Percentiles rank a stretch among this genome's conserved stretches.
Conservation (phyloP, 2,113 vertebrate species). For the Sigmodon hispidus region DNA sequence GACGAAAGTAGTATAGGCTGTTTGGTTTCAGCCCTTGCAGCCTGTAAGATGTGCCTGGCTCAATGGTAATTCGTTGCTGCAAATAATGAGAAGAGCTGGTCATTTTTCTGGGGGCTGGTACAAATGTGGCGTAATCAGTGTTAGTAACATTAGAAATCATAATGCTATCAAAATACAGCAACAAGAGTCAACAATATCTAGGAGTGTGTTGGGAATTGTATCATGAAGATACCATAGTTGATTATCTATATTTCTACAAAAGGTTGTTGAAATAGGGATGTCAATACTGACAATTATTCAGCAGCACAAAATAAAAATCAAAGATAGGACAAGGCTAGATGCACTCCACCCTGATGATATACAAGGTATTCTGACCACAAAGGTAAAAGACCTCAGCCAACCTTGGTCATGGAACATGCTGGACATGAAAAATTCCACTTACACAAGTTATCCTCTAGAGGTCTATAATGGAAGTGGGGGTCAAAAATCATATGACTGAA, state of each 20-base stretch:
- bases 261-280: background rate
- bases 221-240: background rate
- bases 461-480: background rate
- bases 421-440: background rate
- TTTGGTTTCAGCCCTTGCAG: conserved; percentile 97
- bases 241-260: conserved; percentile 16
- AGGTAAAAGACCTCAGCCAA: background rate
- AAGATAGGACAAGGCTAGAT: background rate
- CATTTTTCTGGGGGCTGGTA: conserved; percentile 38
- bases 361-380: background rate
- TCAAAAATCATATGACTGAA: background rate
- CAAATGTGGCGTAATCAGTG: background rate
- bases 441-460: background rate
- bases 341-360: background rate
- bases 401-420: background rate
- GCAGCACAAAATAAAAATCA: background rate
- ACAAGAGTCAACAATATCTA: background rate
- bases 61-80: conserved; percentile 94
- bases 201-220: background rate
- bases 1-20: conserved; percentile 95
- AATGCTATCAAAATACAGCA: background rate
- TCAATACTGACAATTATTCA: background rate
- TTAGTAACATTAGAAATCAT: background rate
- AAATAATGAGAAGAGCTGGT: conserved; percentile 51
- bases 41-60: conserved; percentile 93